Base-by-base conservation (phyloP, 2,797 vertebrate genomes). In the Darevskia nairensis region DNA sequence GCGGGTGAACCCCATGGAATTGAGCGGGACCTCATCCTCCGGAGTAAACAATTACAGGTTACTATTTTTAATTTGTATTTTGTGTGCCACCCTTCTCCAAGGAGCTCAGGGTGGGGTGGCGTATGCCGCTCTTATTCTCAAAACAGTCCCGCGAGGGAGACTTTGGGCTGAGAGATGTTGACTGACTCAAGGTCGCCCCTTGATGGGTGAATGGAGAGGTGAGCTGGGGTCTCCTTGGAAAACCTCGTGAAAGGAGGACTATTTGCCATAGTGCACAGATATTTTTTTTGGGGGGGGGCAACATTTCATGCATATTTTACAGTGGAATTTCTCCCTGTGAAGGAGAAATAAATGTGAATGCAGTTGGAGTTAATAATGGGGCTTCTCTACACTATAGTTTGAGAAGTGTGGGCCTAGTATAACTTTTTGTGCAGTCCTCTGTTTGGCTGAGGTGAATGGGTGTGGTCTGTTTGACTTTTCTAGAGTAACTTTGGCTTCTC, bases 391-490 rank as follows among this genome's bases (percentile, higher is more conserved):
- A 55, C 25, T 17, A 3, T 55, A 8, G 11, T 27, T n/a, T 35
- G 21, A 35, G 7, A 32, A 21, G 8, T 41, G 21, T 21, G 8
- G 15, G n/a, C n/a, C 8, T 35, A 35, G 77, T n/a, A 11, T 10
- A 84, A 84, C 82, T 84, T 78, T 74, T 72, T 71, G 1, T 44
- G 27, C 35, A 10, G 46, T 25, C 25, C 50, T 72, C 46, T 3
- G 3, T n/a, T 75, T 85, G 88, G 88, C 88, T 64, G 77, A 55
- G 68, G 69, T 1, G 61, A 15, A 29, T 68, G 83, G 88, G 88
- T 80, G 88, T 55, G 88, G 78, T 39, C 25, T 29, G 59, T 68
- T 66, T 80, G 29, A 61, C 9, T 44, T 39, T 85, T 61, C 87
- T 39, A 4, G 23, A 46, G 25, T 27, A n/a, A 41, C 66, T 78